phyloP scores from a whole-genome alignment of 1,140 invertebrate species.

The Batillaria attramentaria region DNA sequence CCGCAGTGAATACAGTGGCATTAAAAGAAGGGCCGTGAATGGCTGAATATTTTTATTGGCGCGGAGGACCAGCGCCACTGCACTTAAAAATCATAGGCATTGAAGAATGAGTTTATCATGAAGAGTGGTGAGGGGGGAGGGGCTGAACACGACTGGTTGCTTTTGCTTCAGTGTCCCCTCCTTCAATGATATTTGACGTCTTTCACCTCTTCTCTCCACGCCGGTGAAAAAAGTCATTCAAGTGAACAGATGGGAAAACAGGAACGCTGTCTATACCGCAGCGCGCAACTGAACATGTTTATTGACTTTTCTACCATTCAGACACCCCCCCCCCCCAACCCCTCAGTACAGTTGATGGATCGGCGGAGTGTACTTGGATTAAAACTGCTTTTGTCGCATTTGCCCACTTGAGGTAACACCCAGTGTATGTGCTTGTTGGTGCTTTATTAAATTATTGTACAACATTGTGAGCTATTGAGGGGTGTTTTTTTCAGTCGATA shows the following conservation, averaged over 20 bases:
- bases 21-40: neutral
- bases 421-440: too few relatives aligned
- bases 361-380: too few relatives aligned
- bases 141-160: neutral
- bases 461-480: too few relatives aligned
- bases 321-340: too few relatives aligned
- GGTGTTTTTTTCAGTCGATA: too few relatives aligned
- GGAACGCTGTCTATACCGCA: neutral
- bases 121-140: neutral
- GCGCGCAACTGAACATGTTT: conserved; percentile 3
- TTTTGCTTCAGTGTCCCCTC: neutral
- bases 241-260: conserved; percentile 7
- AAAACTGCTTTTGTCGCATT: too few relatives aligned
- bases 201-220: neutral
- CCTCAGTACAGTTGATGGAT: too few relatives aligned
- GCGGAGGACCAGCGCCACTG: conserved; percentile 5
- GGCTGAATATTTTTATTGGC: conserved; percentile 12
- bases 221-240: conserved; percentile 7
- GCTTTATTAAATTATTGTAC: too few relatives aligned
- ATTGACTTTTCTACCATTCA: conserved; percentile 4
- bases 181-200: conserved; percentile 9
- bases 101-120: neutral
- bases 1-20: too few relatives aligned
- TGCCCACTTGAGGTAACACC: too few relatives aligned
- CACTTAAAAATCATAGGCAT: conserved; percentile 5